Evolutionary conservation across 2,888 invertebrate species (phyloP), one percentile per base, ranked within the genome.

Genomic region (Synergus gifuensis): DNA sequence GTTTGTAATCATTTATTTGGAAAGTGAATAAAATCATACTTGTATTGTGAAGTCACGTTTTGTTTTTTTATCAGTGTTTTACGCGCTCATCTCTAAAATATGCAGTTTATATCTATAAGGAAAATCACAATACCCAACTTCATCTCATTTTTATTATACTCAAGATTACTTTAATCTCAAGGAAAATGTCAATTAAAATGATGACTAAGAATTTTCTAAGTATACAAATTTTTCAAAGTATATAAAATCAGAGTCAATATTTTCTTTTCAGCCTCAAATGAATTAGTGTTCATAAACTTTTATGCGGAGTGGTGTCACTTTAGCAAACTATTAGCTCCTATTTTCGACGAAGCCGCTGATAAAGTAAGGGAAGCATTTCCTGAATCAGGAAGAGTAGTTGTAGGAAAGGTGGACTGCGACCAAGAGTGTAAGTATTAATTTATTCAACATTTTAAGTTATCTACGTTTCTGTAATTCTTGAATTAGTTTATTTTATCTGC

Each of bases 291-390:
- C 93, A 95, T 99, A 83, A 99, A 99, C 93, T 99, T 99, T 93
- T 99, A 99, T 93, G 99, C 99, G 46, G 99, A 99, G 91, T 99
- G 99, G 99, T 99, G 99, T 93, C 96, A 98, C 89, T 99, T 99
- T 94, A 99, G 99, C 93, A 99, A 98, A 92, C 95, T 98, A 93
- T 93, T 99, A 90, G 97, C 97, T 92, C 99, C 99, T 14, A 96
- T 99, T 89, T 99, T 98, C 93, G 98, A 98, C 92, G 98, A 99
- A 92, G 98, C 99, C 62, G 97, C 98, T 12, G 97, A 97, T 86
- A 97, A 96, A 93, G 95, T 99, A 83, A 93, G 94, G 49, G 94
- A 95, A 89, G 96, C 95, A 84, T 97, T 96, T 89, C 96, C 97
- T 76, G 95, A 96, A 81, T 92, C 95, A 18, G 98, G 98, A 14